phyloP scores from a whole-genome alignment of 2,797 vertebrate genomes.

The Macropodus opercularis region DNA sequence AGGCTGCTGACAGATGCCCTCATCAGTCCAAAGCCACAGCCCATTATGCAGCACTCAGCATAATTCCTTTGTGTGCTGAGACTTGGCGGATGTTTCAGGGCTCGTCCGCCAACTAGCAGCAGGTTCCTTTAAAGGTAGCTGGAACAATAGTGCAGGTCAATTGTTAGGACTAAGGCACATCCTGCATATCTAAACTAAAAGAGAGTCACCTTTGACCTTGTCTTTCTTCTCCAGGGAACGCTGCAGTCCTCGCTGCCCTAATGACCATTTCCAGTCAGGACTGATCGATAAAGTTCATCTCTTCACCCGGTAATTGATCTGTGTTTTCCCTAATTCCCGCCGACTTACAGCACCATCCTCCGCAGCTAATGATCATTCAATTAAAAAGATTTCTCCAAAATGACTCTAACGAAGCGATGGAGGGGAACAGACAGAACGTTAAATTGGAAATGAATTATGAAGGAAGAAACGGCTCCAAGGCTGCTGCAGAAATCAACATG shows the following conservation, averaged over 20 bases:
- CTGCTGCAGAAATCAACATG: not conserved
- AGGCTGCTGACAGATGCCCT: no score
- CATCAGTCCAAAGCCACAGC: conserved; percentile 1
- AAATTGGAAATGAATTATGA: conserved; percentile 30
- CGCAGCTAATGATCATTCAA: conserved; percentile 24
- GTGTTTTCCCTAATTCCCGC: conserved; percentile 19
- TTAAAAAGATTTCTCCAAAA: conserved; percentile 17
- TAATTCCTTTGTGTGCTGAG: not conserved
- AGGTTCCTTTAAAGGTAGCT: not conserved
- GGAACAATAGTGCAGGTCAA: not conserved
- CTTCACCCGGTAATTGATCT: conserved; percentile 9
- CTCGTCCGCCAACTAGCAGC: conserved; percentile 2
- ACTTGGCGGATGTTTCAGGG: no score
- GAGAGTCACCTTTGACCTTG: not conserved
- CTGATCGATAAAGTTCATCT: conserved; percentile 13
- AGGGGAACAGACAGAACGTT: conserved; percentile 11
- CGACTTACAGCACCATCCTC: conserved; percentile 1
- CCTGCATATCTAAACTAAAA: not conserved
- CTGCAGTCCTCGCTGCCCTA: no score
- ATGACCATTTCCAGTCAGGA: conserved; percentile 3
- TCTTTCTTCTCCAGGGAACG: not conserved
- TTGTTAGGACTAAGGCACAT: no score
- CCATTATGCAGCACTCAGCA: not conserved
- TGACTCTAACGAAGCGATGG: not conserved
- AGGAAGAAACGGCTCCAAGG: conserved; percentile 13